phyloP scores from a whole-genome alignment of 2,113 vertebrate species.

The Psilopogon haemacephalus region DNA sequence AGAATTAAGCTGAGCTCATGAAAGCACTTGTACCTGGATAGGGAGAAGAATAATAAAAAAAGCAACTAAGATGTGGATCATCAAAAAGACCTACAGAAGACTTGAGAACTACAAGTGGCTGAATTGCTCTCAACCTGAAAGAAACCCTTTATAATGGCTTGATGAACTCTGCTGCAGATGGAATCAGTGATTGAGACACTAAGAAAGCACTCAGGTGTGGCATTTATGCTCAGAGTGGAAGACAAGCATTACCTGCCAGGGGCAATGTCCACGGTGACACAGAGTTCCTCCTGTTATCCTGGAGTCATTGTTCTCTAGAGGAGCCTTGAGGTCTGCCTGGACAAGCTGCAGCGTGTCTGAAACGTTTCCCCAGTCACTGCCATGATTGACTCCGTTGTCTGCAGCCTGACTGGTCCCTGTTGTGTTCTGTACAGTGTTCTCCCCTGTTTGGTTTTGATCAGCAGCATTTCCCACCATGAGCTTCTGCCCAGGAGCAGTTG shows the following conservation, averaged over 20 bases:
- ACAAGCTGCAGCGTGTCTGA: rapidly evolving
- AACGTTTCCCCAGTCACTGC: not conserved
- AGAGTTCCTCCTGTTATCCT: slow-evolving; percentile 77
- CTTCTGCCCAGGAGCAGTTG: rapidly evolving
- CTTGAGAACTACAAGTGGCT: rapidly evolving
- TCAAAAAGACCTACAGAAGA: not conserved
- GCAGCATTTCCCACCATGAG: not conserved
- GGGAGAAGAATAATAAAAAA: not conserved
- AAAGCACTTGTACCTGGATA: rapidly evolving
- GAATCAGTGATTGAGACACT: not conserved
- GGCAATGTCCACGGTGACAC: slow-evolving; percentile 80
- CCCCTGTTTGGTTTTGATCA: rapidly evolving
- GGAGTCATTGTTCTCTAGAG: not conserved
- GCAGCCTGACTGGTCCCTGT: rapidly evolving
- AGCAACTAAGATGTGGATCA: not conserved
- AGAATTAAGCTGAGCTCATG: not conserved
- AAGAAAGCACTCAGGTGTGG: not conserved
- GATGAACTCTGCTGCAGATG: not conserved
- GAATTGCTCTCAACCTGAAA: rapidly evolving
- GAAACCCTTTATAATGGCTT: not conserved
- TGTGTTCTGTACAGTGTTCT: rapidly evolving
- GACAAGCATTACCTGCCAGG: slow-evolving; percentile 79
- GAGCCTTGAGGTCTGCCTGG: not conserved
- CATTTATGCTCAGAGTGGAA: not conserved
- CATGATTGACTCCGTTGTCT: rapidly evolving